Evolutionary conservation across 2,113 vertebrate species (phyloP).

Genomic region (Rhinoptilus africanus): DNA sequence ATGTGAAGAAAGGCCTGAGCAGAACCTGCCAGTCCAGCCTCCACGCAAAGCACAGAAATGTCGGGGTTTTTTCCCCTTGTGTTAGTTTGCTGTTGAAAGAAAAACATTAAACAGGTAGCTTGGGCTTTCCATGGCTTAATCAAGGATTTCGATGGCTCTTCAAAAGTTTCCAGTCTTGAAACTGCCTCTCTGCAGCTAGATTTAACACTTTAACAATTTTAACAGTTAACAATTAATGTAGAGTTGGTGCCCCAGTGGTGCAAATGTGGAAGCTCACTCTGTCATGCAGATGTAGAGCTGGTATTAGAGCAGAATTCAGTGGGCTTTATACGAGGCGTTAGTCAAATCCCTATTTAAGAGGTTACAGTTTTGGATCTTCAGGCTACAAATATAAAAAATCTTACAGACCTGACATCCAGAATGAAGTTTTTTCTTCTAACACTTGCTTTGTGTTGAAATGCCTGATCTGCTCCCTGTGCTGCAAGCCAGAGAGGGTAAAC

Average conservation of each 20-base stretch:
- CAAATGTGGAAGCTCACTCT: background rate
- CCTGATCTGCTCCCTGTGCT: background rate
- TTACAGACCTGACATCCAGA: background rate
- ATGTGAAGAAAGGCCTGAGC: background rate
- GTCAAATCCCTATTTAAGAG: background rate
- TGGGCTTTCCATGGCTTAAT: background rate
- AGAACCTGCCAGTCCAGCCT: background rate
- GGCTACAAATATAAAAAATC: background rate
- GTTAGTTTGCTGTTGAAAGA: conserved; percentile 6
- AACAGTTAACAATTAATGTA: no score
- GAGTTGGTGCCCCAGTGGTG: background rate
- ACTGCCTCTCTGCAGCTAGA: background rate
- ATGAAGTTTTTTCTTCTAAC: background rate
- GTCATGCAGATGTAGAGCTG: background rate
- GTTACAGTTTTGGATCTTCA: background rate
- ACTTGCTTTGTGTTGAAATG: background rate
- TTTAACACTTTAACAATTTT: background rate
- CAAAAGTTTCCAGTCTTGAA: background rate
- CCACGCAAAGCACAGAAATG: background rate
- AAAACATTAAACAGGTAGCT: background rate
- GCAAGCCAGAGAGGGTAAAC: background rate
- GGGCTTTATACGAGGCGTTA: background rate
- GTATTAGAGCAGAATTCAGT: background rate
- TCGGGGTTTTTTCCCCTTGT: accelerated
- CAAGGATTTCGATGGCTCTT: background rate